Conservation (phyloP, 2,888 invertebrate genomes). For the Clunio marinus region DNA sequence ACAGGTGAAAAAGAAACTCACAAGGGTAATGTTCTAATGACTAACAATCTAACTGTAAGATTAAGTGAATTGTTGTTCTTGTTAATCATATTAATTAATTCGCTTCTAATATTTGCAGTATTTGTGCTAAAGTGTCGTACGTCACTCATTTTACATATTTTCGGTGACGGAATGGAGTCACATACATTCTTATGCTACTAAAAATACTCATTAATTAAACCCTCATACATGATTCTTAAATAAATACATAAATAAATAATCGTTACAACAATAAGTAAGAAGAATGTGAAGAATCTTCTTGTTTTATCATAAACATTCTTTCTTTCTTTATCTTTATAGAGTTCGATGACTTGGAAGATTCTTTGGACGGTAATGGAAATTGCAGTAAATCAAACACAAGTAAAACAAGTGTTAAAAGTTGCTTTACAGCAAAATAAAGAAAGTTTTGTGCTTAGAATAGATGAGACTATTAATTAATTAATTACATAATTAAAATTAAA, state of each 20-base stretch:
- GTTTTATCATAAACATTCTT: background rate
- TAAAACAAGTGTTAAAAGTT: slow-evolving; percentile 16
- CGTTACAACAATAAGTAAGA: no score
- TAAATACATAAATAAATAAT: no score
- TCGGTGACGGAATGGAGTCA: slow-evolving; percentile 5
- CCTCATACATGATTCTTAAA: slow-evolving; percentile 8
- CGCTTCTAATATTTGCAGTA: slow-evolving; percentile 2
- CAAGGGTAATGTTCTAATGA: slow-evolving; percentile 35
- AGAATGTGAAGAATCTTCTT: background rate
- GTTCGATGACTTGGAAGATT: slow-evolving; percentile 12
- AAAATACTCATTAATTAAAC: background rate
- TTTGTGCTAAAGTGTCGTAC: slow-evolving; percentile 26
- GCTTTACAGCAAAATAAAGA: slow-evolving; percentile 23
- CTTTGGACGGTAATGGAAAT: slow-evolving; percentile 23
- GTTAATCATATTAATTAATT: background rate
- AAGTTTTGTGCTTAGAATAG: background rate
- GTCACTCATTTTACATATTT: background rate
- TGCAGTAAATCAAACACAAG: slow-evolving; percentile 4
- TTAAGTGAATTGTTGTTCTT: background rate
- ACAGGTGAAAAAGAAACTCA: slow-evolving; percentile 51
- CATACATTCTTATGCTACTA: slow-evolving; percentile 15
- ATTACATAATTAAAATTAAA: no score
- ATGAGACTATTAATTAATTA: no score
- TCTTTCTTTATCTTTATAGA: slow-evolving; percentile 1
- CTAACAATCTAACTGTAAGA: slow-evolving; percentile 37